phyloP scores from a whole-genome alignment of 2,888 invertebrate genomes.

The Lithophane semibrunnea region DNA sequence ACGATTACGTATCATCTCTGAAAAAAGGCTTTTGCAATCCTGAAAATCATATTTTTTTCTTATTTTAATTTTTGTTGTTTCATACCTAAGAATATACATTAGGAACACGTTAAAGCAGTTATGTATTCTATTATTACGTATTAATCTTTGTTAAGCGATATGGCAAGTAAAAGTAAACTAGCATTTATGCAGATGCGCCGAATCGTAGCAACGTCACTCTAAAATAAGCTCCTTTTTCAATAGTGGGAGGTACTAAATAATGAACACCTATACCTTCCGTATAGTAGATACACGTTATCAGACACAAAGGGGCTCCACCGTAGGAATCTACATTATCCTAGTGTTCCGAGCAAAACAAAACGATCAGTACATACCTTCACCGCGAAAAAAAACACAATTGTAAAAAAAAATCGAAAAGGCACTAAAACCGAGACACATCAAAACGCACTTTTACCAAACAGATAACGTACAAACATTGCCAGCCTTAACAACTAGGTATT shows the following conservation, averaged over 20 bases:
- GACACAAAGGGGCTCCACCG: conserved; percentile 27
- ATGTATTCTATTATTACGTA: conserved; percentile 30
- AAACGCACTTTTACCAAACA: conserved; percentile 49
- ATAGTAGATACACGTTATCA: conserved; percentile 20
- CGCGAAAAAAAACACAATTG: conserved; percentile 38
- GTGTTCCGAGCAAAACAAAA: conserved; percentile 28
- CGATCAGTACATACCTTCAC: conserved; percentile 43
- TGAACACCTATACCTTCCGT: conserved; percentile 26
- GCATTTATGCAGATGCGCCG: conserved; percentile 16
- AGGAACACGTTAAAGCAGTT: conserved; percentile 44
- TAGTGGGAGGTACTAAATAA: conserved; percentile 40
- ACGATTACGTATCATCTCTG: conserved; percentile 40
- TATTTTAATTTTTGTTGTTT: conserved; percentile 4
- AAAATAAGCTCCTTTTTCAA: conserved; percentile 62
- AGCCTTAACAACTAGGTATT: conserved; percentile 78
- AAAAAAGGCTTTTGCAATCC: not conserved
- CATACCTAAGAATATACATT: conserved; percentile 9
- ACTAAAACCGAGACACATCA: conserved; percentile 50
- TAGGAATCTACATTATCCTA: conserved; percentile 29
- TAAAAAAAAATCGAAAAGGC: conserved; percentile 50
- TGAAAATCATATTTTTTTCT: not conserved
- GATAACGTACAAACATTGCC: conserved; percentile 67
- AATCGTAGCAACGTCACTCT: conserved; percentile 55
- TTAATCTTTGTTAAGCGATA: conserved; percentile 27
- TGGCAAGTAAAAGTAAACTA: conserved; percentile 13